Evolutionary conservation across 37 sponge, comb jelly and placozoan species (phyloP), one percentile per base, ranked within the genome.

Genomic region (Ianthella basta): DNA sequence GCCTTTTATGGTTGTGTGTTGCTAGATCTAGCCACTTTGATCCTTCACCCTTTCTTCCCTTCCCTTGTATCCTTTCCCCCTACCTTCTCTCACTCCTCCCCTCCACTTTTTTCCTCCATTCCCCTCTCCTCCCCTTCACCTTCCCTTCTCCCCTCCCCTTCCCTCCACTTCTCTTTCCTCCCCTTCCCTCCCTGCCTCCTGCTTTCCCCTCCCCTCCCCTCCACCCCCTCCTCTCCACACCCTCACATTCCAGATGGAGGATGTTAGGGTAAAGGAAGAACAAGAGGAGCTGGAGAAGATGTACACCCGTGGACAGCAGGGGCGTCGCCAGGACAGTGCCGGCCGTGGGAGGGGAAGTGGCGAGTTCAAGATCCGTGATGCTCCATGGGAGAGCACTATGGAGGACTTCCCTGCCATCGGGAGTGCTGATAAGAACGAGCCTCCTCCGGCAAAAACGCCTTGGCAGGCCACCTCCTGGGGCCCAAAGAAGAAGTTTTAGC

Each of bases 311-410:
- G 54, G 59, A 3, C 19, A 39, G 54, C 50, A 63, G 68, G 38
- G 40, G 5, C 70, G 55, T 20, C 38, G 70, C 29, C 30, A 83
- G 2, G 24, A 74, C n/a, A 14, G 23, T 38, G 19, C 18, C 23
- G 37, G 68, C 37, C 79, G 38, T 13, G 18, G 19, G 56, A 70
- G 21, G 80, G 60, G 50, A 15, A n/a, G 19, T 15, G 20, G 25
- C 1, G 95, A 93, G 13, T 95, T 90, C 84, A 87, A 86, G 56
- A 86, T 95, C 56, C 44, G 85, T 3, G 93, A 86, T 40, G 95
- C 88, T 0, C 95, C 95, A 0, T 95, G 95, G 95, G 66, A 38
- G n/a, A 24, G 79, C 25, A 68, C 3, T 33, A 36, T 39, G 4
- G 90, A 86, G 25, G 92, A 92, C 20, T 93, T 93, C 55, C 93